These are phyloP conservation scores for Thalassaphorura encarpata DNA, from an alignment of 1,140 invertebrate genomes.

Conservation along the genomic window DNA sequence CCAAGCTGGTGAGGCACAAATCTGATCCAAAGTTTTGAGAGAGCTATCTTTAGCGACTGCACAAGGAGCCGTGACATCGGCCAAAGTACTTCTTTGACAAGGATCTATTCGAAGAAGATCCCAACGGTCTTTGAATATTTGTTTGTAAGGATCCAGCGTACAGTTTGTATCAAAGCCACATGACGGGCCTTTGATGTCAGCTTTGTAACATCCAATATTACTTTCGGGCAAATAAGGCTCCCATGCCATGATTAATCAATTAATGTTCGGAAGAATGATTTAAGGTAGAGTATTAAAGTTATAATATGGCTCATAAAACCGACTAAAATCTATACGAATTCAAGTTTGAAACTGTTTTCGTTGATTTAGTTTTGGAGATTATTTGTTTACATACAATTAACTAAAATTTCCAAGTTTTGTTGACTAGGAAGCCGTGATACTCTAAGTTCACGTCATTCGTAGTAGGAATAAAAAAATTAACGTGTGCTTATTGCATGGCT, in stretches of 20 bases:
- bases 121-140: not conserved
- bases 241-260: not conserved
- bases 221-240: not conserved
- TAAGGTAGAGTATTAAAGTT: no score
- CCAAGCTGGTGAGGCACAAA: slow-evolving; percentile 2
- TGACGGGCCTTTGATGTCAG: not conserved
- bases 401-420: no score
- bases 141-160: not conserved
- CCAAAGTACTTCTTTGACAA: not conserved
- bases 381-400: no score
- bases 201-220: not conserved
- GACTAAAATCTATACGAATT: no score
- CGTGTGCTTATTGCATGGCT: no score
- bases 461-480: no score
- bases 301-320: no score
- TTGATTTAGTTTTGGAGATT: no score
- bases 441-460: no score
- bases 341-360: no score
- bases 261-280: no score
- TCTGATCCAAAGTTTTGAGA: not conserved
- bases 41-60: not conserved
- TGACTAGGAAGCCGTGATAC: no score
- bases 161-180: not conserved
- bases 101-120: not conserved
- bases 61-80: not conserved